These are phyloP conservation scores for Charadrius vociferus DNA, from an alignment of 2,113 vertebrate genomes.

Conservation along the genomic window DNA sequence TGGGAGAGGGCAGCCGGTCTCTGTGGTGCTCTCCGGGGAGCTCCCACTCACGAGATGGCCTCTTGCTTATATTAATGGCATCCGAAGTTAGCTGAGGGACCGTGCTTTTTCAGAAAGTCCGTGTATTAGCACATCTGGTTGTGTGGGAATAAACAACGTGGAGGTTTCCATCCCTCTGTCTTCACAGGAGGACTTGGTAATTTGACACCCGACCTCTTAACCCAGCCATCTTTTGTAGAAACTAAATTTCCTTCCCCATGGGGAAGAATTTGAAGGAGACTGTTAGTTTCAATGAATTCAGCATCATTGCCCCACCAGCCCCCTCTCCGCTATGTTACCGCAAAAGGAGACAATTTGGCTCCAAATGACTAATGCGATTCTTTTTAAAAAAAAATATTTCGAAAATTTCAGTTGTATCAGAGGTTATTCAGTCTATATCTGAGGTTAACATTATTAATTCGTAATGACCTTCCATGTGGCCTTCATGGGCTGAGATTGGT, in stretches of 20 bases:
- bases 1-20: neutral
- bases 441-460: conserved; percentile 26
- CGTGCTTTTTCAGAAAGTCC: neutral
- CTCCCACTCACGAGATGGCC: fast-evolving
- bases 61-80: neutral
- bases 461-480: neutral
- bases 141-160: neutral
- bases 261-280: neutral
- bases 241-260: neutral
- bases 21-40: fast-evolving
- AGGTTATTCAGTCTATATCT: neutral
- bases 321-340: neutral
- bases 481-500: conserved; percentile 14
- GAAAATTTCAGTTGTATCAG: neutral
- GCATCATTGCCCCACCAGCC: neutral
- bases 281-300: neutral
- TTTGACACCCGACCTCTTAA: neutral
- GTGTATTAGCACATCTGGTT: fast-evolving
- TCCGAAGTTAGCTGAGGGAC: neutral
- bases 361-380: neutral
- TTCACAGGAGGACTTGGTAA: neutral
- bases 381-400: neutral
- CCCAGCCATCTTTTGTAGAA: neutral
- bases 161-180: neutral
- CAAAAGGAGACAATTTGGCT: neutral